Conservation (phyloP, 2,888 invertebrate species). For the Branchellion lobata region DNA sequence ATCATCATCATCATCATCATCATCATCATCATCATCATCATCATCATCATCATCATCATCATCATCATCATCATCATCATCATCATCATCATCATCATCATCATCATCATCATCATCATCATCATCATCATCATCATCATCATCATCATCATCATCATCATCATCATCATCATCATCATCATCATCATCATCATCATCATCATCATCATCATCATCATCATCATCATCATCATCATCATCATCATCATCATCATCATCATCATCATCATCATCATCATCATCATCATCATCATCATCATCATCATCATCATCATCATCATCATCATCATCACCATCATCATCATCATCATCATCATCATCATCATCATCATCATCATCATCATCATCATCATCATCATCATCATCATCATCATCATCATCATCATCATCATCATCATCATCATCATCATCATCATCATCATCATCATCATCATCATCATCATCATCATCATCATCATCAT, state of each 20-base stretch:
- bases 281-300: background rate
- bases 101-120: slow-evolving; percentile 17
- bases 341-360: slow-evolving; percentile 35
- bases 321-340: slow-evolving; percentile 28
- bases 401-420: slow-evolving; percentile 34
- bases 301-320: slow-evolving; percentile 34
- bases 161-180: slow-evolving; percentile 28
- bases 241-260: slow-evolving; percentile 26
- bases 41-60: slow-evolving; percentile 23
- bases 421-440: slow-evolving; percentile 34
- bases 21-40: slow-evolving; percentile 34
- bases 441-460: slow-evolving; percentile 34
- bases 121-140: slow-evolving; percentile 26
- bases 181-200: slow-evolving; percentile 34
- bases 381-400: slow-evolving; percentile 34
- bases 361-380: slow-evolving; percentile 34
- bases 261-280: slow-evolving; percentile 28
- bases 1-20: slow-evolving; percentile 34
- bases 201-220: slow-evolving; percentile 34
- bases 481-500: slow-evolving; percentile 20
- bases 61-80: slow-evolving; percentile 26
- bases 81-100: slow-evolving; percentile 28
- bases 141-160: slow-evolving; percentile 28
- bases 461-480: slow-evolving; percentile 30
- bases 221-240: slow-evolving; percentile 34